Evolutionary conservation across 2,797 vertebrate genomes (phyloP).

Genomic region (Cheirogaleus major): DNA sequence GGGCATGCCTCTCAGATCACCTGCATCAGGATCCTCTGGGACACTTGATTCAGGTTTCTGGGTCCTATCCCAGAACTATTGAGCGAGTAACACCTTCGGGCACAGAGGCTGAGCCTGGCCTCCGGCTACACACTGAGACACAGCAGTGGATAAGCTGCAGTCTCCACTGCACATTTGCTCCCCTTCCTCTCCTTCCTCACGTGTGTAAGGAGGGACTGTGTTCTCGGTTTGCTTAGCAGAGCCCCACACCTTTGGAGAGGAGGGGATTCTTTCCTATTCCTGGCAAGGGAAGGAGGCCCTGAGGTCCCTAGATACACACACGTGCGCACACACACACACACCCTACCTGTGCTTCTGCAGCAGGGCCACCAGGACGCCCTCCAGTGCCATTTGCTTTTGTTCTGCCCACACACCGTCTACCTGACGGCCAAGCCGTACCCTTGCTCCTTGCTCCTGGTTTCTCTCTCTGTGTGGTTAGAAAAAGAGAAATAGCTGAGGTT

Average conservation of each 20-base stretch:
- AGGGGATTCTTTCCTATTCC: neutral
- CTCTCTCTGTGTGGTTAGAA: slow-evolving; percentile 38
- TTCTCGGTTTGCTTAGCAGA: neutral
- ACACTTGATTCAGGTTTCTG: neutral
- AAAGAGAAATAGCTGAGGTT: slow-evolving; percentile 15
- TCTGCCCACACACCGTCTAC: slow-evolving; percentile 74
- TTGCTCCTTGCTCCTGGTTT: slow-evolving; percentile 75
- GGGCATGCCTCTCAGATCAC: slow-evolving; percentile 48
- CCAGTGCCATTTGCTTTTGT: slow-evolving; percentile 78
- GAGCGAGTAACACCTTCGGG: neutral
- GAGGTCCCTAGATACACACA: neutral
- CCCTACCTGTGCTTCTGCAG: slow-evolving; percentile 81
- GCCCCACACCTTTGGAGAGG: neutral
- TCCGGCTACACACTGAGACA: neutral
- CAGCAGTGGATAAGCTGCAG: neutral
- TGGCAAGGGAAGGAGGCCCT: neutral
- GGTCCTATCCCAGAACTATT: neutral
- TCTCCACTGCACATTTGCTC: neutral
- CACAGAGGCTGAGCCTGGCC: neutral
- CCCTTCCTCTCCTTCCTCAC: neutral
- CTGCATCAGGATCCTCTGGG: neutral
- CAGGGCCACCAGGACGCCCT: slow-evolving; percentile 81
- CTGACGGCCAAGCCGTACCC: slow-evolving; percentile 77
- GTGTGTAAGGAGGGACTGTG: neutral
- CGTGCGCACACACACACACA: neutral